These are phyloP conservation scores for Pseudorhiza aurosa DNA, from an alignment of 30 jellyfish, hydroid and myxozoan species.

Conservation along the genomic window DNA sequence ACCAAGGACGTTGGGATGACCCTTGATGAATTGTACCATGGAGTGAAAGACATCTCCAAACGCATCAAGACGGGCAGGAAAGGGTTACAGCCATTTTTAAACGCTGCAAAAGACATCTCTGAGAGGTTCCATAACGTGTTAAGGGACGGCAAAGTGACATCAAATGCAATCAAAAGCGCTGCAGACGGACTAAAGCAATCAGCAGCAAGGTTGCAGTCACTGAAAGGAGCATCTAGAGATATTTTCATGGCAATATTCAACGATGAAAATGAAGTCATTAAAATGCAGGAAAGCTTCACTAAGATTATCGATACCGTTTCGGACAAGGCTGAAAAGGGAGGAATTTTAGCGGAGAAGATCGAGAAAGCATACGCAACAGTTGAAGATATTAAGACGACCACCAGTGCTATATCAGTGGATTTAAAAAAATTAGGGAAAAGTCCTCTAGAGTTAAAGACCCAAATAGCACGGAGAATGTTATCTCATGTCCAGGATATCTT, in stretches of 20 bases:
- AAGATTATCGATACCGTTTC: conserved; percentile 71
- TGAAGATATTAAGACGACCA: conserved; percentile 30
- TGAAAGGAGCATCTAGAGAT: conserved; percentile 70
- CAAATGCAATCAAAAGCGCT: conserved; percentile 70
- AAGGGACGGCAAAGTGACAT: conserved; percentile 52
- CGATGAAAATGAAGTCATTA: conserved; percentile 69
- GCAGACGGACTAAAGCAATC: conserved; percentile 65
- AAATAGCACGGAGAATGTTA: conserved; percentile 67
- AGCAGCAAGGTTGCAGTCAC: conserved; percentile 64
- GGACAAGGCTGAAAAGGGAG: conserved; percentile 50
- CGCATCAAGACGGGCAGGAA: conserved; percentile 72
- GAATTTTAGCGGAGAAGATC: conserved; percentile 56
- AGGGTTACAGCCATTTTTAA: conserved; percentile 72
- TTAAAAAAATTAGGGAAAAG: conserved; percentile 54
- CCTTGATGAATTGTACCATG: conserved; percentile 47
- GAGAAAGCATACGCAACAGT: conserved; percentile 67
- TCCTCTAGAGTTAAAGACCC: conserved; percentile 79
- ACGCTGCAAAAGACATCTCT: conserved; percentile 61
- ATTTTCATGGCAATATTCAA: conserved; percentile 70
- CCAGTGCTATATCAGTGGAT: conserved; percentile 13
- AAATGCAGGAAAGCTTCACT: conserved; percentile 51
- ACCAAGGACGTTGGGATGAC: conserved; percentile 52
- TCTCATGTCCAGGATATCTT: conserved; percentile 69
- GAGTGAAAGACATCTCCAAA: conserved; percentile 27
- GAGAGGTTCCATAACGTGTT: conserved; percentile 43